phyloP scores from a whole-genome alignment of 2,888 invertebrate species.

The Crioceris asparagi region DNA sequence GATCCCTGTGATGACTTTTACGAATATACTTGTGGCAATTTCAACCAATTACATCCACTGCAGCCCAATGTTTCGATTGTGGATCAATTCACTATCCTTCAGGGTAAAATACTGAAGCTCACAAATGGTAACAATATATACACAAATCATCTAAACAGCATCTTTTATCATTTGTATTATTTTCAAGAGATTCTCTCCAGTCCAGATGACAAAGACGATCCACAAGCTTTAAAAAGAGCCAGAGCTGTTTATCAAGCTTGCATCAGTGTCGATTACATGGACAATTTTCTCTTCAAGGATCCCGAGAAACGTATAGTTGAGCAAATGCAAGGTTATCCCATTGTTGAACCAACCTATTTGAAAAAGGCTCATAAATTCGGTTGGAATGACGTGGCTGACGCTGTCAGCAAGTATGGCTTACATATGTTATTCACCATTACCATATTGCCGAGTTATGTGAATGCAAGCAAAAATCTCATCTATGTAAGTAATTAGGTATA shows the following conservation, averaged over 20 bases:
- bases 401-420: constrained; percentile 33
- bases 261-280: constrained; percentile 22
- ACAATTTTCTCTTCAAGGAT: constrained; percentile 19
- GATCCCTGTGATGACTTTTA: constrained; percentile 42
- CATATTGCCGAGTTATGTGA: constrained; percentile 16
- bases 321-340: constrained; percentile 31
- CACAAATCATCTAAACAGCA: constrained; percentile 1
- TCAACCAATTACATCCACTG: constrained; percentile 34
- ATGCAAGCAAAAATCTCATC: constrained; percentile 29
- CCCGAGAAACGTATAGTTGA: constrained; percentile 31
- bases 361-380: constrained; percentile 10
- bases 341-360: constrained; percentile 17
- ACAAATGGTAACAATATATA: constrained; percentile 27
- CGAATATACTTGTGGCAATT: constrained; percentile 40
- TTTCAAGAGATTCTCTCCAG: too few relatives aligned
- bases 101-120: constrained; percentile 30
- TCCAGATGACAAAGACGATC: too few relatives aligned
- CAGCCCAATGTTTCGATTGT: constrained; percentile 25
- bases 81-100: constrained; percentile 37
- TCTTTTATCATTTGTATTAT: too few relatives aligned
- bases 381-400: constrained; percentile 32
- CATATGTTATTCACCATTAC: constrained; percentile 33
- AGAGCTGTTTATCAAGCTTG: constrained; percentile 34
- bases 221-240: constrained; percentile 32
- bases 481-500: constrained; percentile 24